These are phyloP conservation scores for Brienomyrus longianalis DNA, from an alignment of 2,113 vertebrate genomes.

Conservation along the genomic window DNA sequence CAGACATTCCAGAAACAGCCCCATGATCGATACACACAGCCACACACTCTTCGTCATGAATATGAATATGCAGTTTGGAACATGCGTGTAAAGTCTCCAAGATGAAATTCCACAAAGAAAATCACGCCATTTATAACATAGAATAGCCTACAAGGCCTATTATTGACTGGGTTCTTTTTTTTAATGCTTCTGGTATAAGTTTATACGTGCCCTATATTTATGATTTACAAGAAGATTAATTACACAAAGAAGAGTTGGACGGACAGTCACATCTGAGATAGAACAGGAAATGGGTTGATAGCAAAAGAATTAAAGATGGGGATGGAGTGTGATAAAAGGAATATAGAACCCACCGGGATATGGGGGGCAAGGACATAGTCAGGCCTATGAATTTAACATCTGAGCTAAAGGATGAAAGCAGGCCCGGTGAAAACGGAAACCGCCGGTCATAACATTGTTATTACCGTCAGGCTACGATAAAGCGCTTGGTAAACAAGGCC, in stretches of 20 bases:
- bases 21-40: neutral
- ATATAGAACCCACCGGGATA: neutral
- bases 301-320: neutral
- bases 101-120: neutral
- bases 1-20: neutral
- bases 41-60: neutral
- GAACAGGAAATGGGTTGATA: neutral
- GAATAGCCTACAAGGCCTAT: neutral
- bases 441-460: neutral
- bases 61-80: neutral
- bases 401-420: neutral
- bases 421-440: neutral
- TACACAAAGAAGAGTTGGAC: constrained; percentile 24
- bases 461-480: neutral
- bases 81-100: neutral
- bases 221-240: constrained; percentile 27
- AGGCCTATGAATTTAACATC: neutral
- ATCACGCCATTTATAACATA: neutral
- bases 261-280: constrained; percentile 21
- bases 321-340: neutral
- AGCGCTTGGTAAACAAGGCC: neutral
- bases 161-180: neutral
- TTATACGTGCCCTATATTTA: constrained; percentile 15
- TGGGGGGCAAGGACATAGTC: neutral
- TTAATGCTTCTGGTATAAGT: neutral